These are phyloP conservation scores for Drosophila triauraria DNA, from an alignment of 1,140 invertebrate genomes.

Conservation along the genomic window DNA sequence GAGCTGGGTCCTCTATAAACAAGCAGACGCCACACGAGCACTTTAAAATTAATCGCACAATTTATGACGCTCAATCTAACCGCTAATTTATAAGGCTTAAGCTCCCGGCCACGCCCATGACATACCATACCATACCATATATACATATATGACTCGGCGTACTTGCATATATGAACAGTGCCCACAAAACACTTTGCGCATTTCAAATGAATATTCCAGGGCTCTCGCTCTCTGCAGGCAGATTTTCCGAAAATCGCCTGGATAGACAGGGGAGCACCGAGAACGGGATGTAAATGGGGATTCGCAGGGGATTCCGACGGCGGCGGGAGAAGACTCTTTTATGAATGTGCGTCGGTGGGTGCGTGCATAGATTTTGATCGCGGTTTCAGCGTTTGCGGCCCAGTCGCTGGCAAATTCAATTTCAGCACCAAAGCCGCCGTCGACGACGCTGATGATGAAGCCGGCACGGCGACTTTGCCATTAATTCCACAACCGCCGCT, in stretches of 20 bases:
- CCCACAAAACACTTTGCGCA: conserved; percentile 65
- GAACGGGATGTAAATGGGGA: conserved; percentile 13
- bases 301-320: conserved; percentile 3
- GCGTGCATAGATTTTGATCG: conserved; percentile 67
- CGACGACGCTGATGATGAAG: conserved; percentile 20
- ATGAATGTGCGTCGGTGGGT: conserved; percentile 21
- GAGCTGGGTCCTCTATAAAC: conserved; percentile 56
- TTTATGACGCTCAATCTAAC: conserved; percentile 81
- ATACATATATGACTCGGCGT: neutral
- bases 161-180: neutral
- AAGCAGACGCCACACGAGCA: conserved; percentile 53
- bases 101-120: conserved; percentile 15
- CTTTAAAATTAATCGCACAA: conserved; percentile 76
- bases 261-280: conserved; percentile 6
- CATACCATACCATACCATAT: too few species aligned
- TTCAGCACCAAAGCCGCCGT: conserved; percentile 55
- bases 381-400: conserved; percentile 72
- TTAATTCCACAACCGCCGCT: conserved; percentile 44
- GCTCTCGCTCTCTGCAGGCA: conserved; percentile 34
- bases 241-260: conserved; percentile 43
- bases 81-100: conserved; percentile 79
- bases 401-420: conserved; percentile 69
- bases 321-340: neutral
- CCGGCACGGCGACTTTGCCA: conserved; percentile 32
- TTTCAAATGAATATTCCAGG: conserved; percentile 71